Conservation (phyloP, 2,888 invertebrate genomes). For the Tortricodes alternella region DNA sequence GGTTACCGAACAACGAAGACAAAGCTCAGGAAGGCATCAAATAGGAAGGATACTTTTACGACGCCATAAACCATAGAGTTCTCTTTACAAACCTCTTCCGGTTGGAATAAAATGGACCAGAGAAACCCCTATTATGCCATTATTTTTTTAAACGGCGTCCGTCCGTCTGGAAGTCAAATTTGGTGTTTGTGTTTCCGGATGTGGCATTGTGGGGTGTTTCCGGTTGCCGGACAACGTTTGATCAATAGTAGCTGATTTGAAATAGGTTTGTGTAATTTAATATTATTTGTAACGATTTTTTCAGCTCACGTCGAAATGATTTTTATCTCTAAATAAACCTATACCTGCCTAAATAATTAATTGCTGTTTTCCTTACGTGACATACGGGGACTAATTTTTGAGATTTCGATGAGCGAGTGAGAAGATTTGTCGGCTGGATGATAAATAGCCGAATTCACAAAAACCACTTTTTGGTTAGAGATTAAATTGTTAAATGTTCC, state of each 20-base stretch:
- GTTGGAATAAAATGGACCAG: conserved; percentile 35
- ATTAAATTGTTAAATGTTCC: too few relatives aligned
- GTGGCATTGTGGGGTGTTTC: conserved; percentile 22
- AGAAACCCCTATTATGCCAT: conserved; percentile 20
- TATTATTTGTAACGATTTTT: too few relatives aligned
- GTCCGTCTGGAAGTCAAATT: conserved; percentile 34
- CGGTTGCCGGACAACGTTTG: not conserved
- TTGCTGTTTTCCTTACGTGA: too few relatives aligned
- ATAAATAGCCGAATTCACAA: too few relatives aligned
- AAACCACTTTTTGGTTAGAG: too few relatives aligned
- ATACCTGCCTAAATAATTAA: too few relatives aligned
- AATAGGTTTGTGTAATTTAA: too few relatives aligned
- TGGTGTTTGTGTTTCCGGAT: conserved; percentile 33
- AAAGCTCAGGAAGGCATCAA: conserved; percentile 15
- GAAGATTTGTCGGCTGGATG: too few relatives aligned
- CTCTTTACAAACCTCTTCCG: conserved; percentile 66
- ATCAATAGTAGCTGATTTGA: not conserved
- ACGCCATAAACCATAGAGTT: conserved; percentile 24
- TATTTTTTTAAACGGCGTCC: conserved; percentile 23
- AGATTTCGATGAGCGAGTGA: too few relatives aligned
- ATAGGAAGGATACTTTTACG: conserved; percentile 12
- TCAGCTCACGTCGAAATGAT: too few relatives aligned
- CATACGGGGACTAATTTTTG: too few relatives aligned
- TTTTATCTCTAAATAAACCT: too few relatives aligned
- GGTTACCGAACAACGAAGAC: not conserved